Evolutionary conservation across 2,888 invertebrate genomes (phyloP), one percentile per base, ranked within the genome.

Genomic region (Heteromurus nitidus): DNA sequence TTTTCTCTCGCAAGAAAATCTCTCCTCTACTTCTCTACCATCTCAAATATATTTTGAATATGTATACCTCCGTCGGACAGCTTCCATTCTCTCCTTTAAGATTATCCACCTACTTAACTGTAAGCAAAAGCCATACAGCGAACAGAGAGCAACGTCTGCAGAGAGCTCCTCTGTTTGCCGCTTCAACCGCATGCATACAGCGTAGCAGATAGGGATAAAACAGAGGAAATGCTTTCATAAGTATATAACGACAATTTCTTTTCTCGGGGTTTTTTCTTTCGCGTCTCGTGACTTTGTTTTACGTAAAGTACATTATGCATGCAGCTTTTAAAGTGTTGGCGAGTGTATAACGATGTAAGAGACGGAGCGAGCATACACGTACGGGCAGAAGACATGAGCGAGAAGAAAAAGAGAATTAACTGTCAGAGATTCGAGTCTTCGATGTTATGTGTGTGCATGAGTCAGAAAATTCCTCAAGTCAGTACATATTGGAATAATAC

Each of bases 281-380:
- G 67, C 44, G 65, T 79, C 80, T 73, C 68, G 80, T 80, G 80
- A 80, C 73, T 80, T 65, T 79, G n/a, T 55, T n/a, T n/a, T 58
- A 42, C n/a, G 47, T 55, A 30, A 13, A 11, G 20, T 73, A 55
- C 65, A 74, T 75, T 47, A 58, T 58, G 30, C 28, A 75, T 65
- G 60, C 75, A 67, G 28, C 42, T 62, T 73, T 3, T 0, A 42
- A 60, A n/a, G n/a, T n/a, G n/a, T n/a, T n/a, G n/a, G n/a, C n/a
- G n/a, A n/a, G n/a, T n/a, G n/a, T n/a, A n/a, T n/a, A n/a, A n/a
- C n/a, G n/a, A n/a, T n/a, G n/a, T n/a, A n/a, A n/a, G n/a, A n/a
- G n/a, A n/a, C n/a, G n/a, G n/a, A n/a, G n/a, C n/a, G n/a, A n/a
- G 42, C 20, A 55, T 64, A 30, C 18, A 42, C 24, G 64, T 28